A percentile compares a stretch with the other conserved stretches of the same genome.
Conservation (phyloP, 2,888 invertebrate genomes). For the Ametastegia equiseti region DNA sequence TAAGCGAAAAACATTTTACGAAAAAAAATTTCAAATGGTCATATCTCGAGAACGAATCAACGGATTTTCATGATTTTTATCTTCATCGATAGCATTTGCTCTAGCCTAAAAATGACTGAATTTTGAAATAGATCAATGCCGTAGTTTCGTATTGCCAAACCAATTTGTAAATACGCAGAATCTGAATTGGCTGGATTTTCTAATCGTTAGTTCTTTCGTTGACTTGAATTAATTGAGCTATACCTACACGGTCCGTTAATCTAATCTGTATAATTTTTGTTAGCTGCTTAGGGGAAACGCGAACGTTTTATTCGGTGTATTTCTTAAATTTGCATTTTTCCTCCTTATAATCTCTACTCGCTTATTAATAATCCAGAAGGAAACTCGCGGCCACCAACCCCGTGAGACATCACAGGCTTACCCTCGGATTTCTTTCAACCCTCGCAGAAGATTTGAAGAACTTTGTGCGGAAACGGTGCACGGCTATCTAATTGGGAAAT, state of each 20-base stretch:
- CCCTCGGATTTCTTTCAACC: constrained; percentile 11
- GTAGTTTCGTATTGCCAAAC: too few species aligned
- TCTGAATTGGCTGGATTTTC: not conserved
- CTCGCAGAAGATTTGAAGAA: not conserved
- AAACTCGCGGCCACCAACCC: not conserved
- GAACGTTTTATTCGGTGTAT: not conserved
- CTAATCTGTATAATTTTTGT: constrained; percentile 10
- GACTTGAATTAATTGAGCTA: not conserved
- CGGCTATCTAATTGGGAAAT: not conserved
- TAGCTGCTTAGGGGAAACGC: not conserved
- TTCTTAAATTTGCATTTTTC: constrained; percentile 6
- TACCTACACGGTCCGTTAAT: constrained; percentile 2
- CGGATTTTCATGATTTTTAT: too few species aligned
- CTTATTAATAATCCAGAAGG: constrained; percentile 32
- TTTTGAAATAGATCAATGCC: too few species aligned
- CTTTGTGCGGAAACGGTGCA: not conserved
- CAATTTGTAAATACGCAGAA: too few species aligned
- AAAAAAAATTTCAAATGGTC: too few species aligned
- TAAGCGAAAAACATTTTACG: too few species aligned
- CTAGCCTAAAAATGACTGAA: too few species aligned
- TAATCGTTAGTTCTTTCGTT: not conserved
- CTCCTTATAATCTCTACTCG: constrained; percentile 8
- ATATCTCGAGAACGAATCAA: too few species aligned
- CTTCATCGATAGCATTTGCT: too few species aligned
- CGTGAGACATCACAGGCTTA: constrained; percentile 13